Percentiles rank a stretch among this genome's conserved stretches.
Evolutionary conservation across 2,888 invertebrate genomes (phyloP).

Genomic region (Lamellibrachia satsuma): DNA sequence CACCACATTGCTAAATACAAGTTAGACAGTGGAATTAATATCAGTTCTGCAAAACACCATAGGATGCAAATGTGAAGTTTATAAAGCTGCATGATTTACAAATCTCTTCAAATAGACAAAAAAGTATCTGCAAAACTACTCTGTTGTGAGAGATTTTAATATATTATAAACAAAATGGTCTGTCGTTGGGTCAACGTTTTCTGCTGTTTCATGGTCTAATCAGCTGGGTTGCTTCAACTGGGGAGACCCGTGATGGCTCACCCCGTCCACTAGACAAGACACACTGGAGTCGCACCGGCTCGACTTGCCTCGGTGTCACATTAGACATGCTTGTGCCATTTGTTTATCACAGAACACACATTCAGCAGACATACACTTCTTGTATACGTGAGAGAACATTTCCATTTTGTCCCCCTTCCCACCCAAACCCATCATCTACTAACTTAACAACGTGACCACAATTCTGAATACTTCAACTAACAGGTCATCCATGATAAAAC

Average conservation of each 20-base stretch:
- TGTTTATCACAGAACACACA: slow-evolving; percentile 7
- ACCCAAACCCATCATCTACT: background rate
- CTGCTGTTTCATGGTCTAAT: background rate
- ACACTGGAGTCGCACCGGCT: background rate
- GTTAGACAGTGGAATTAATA: no score
- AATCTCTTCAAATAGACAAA: no score
- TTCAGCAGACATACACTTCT: background rate
- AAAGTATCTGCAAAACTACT: background rate
- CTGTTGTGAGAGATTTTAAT: background rate
- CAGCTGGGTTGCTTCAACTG: background rate
- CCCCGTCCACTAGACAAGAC: background rate
- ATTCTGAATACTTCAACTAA: background rate
- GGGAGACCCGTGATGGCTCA: background rate
- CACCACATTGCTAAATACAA: no score
- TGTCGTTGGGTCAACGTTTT: background rate
- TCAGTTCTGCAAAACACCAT: no score
- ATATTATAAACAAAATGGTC: background rate
- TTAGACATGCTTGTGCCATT: background rate
- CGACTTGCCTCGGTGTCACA: background rate
- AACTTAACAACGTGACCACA: background rate
- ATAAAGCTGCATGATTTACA: no score
- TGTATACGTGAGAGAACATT: background rate
- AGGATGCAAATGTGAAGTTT: no score
- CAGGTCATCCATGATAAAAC: background rate
- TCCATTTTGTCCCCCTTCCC: background rate